Evolutionary conservation across 2,797 vertebrate genomes (phyloP).

Genomic region (Selene dorsalis): DNA sequence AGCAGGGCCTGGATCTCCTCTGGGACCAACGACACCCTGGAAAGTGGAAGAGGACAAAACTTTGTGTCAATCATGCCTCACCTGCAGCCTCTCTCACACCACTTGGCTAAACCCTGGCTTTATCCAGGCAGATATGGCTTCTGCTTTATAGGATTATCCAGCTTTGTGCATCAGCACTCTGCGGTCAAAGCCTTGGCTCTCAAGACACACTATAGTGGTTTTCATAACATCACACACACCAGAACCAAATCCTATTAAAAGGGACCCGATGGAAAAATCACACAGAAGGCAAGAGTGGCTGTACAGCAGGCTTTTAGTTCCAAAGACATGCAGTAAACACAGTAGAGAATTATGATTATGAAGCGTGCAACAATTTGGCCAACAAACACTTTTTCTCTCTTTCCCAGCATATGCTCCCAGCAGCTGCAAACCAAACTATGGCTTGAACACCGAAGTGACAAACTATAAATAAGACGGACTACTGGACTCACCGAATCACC

Average conservation of each 20-base stretch:
- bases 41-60: constrained; percentile 56
- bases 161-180: constrained; percentile 76
- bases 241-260: constrained; percentile 79
- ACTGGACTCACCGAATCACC: constrained; percentile 86
- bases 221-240: constrained; percentile 71
- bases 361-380: constrained; percentile 60
- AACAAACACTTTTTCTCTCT: constrained; percentile 46
- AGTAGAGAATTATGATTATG: constrained; percentile 62
- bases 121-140: constrained; percentile 64
- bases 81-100: constrained; percentile 56
- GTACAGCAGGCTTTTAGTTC: constrained; percentile 60
- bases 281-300: constrained; percentile 61
- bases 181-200: constrained; percentile 70
- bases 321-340: constrained; percentile 68
- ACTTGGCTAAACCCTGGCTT: constrained; percentile 62
- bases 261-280: constrained; percentile 61
- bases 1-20: constrained; percentile 85
- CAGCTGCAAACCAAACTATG: constrained; percentile 63
- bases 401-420: constrained; percentile 58
- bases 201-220: constrained; percentile 70
- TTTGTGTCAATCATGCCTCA: constrained; percentile 61
- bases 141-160: constrained; percentile 78
- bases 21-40: constrained; percentile 85
- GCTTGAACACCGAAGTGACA: constrained; percentile 41
- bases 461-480: constrained; percentile 66